Percentiles rank a stretch among this genome's conserved stretches.
Evolutionary conservation across 2,797 vertebrate genomes (phyloP).

Genomic region (Eleutherodactylus coqui): DNA sequence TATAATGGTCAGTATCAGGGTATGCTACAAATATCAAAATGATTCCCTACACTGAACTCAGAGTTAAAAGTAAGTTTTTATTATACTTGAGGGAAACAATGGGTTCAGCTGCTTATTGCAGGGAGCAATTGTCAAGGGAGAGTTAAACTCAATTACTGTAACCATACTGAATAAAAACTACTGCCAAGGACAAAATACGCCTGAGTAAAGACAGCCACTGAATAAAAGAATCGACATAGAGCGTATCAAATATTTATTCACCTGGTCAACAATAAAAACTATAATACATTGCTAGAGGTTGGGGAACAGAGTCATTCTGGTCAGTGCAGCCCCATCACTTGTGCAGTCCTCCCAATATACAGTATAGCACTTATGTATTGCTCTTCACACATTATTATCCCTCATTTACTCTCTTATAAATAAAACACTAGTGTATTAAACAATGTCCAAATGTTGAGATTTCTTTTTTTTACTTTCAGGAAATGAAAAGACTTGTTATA

Average conservation of each 20-base stretch:
- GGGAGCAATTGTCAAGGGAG: constrained; percentile 96
- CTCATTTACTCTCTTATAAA: constrained; percentile 85
- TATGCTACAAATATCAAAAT: constrained; percentile 89
- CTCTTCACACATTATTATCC: constrained; percentile 30
- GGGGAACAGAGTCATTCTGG: constrained; percentile 95
- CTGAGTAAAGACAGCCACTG: constrained; percentile 86
- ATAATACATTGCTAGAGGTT: constrained; percentile 99
- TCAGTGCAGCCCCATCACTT: constrained; percentile 85
- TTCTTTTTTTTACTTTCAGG: constrained; percentile 68
- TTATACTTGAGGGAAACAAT: constrained; percentile 98
- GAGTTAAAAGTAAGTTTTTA: constrained; percentile 95
- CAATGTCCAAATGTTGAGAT: constrained; percentile 76
- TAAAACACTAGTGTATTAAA: constrained; percentile 79
- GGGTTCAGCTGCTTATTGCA: constrained; percentile 99
- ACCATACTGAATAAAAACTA: constrained; percentile 92
- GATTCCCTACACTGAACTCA: constrained; percentile 91
- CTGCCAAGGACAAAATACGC: constrained; percentile 86
- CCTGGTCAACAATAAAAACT: constrained; percentile 99
- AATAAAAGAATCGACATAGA: constrained; percentile 97
- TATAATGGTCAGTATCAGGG: constrained; percentile 87
- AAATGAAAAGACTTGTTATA: constrained; percentile 84
- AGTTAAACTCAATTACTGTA: constrained; percentile 99
- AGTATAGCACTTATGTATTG: constrained; percentile 1
- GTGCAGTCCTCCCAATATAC: constrained; percentile 67
- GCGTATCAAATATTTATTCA: constrained; percentile 99